Percentiles rank a stretch among this genome's conserved stretches.
Evolutionary conservation across 2,888 invertebrate genomes (phyloP).

Genomic region (Agonopterix subpropinquella): DNA sequence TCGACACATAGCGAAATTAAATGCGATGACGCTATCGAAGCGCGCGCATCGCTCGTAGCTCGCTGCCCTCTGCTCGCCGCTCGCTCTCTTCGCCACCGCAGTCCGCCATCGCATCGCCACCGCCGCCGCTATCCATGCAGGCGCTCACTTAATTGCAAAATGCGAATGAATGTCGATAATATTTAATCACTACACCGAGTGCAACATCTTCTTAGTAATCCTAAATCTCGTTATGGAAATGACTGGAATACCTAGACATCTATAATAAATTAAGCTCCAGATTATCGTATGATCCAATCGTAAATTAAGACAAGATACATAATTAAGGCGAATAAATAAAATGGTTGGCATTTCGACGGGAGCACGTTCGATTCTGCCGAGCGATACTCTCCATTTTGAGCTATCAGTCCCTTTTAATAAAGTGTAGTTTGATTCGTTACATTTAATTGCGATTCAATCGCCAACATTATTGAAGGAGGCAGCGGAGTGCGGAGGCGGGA

Average conservation of each 20-base stretch:
- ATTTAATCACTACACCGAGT: conserved; percentile 54
- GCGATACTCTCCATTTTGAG: conserved; percentile 63
- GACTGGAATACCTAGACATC: conserved; percentile 69
- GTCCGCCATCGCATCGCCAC: conserved; percentile 10
- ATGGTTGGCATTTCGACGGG: conserved; percentile 75
- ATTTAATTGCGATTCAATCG: conserved; percentile 75
- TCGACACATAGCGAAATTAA: conserved; percentile 70
- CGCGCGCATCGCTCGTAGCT: conserved; percentile 49
- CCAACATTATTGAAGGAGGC: conserved; percentile 69
- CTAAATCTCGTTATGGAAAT: conserved; percentile 74
- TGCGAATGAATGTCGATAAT: conserved; percentile 68
- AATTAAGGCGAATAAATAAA: conserved; percentile 76
- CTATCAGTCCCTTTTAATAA: conserved; percentile 69
- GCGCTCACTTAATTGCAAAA: conserved; percentile 66
- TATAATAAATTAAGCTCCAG: conserved; percentile 71
- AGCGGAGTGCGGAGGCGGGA: conserved; percentile 68
- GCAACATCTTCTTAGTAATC: conserved; percentile 59
- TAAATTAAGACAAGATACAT: conserved; percentile 77
- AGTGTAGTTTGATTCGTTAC: conserved; percentile 71
- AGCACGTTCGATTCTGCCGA: conserved; percentile 68
- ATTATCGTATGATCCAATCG: conserved; percentile 77
- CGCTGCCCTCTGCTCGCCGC: conserved; percentile 12
- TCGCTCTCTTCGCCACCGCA: conserved; percentile 8
- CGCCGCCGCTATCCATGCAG: conserved; percentile 27
- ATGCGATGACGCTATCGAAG: conserved; percentile 68